Conservation (phyloP, 1,140 invertebrate species). For the Oryzaephilus surinamensis region DNA sequence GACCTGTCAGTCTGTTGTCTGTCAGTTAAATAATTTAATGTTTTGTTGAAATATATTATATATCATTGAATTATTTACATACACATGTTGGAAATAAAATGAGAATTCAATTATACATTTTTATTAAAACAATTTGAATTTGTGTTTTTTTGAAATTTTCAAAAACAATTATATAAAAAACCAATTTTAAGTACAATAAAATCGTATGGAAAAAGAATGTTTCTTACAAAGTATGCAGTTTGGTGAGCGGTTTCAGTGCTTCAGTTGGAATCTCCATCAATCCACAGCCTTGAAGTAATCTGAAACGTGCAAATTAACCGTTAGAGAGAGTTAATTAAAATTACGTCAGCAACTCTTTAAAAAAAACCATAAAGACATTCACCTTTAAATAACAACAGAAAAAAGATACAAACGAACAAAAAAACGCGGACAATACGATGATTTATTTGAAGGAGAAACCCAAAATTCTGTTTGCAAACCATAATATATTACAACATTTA, state of each 20-base stretch:
- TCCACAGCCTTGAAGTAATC: conserved; percentile 43
- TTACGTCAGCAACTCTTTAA: too few relatives aligned
- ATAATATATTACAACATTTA: too few relatives aligned
- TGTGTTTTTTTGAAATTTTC: not conserved
- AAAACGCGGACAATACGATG: not conserved
- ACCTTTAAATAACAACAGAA: not conserved
- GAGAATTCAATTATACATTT: not conserved
- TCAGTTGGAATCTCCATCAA: conserved; percentile 39
- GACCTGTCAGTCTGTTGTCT: too few relatives aligned
- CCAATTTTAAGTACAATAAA: too few relatives aligned
- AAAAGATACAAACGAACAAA: not conserved
- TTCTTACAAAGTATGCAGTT: conserved; percentile 46
- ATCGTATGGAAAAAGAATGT: too few relatives aligned
- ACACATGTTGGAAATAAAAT: not conserved
- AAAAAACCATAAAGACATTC: too few relatives aligned
- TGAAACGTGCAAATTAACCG: too few relatives aligned
- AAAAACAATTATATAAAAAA: conserved; percentile 24
- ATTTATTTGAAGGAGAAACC: conserved; percentile 6
- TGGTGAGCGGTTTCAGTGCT: conserved; percentile 38
- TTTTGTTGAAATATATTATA: not conserved
- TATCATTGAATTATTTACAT: not conserved
- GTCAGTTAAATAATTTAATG: too few relatives aligned
- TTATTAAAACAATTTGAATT: not conserved
- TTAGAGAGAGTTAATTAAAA: too few relatives aligned
- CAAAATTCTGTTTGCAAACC: too few relatives aligned